A percentile compares a stretch with the other conserved stretches of the same genome.
These are phyloP conservation scores for Budorcas taxicolor DNA, from an alignment of 2,113 vertebrate species.

Conservation along the genomic window DNA sequence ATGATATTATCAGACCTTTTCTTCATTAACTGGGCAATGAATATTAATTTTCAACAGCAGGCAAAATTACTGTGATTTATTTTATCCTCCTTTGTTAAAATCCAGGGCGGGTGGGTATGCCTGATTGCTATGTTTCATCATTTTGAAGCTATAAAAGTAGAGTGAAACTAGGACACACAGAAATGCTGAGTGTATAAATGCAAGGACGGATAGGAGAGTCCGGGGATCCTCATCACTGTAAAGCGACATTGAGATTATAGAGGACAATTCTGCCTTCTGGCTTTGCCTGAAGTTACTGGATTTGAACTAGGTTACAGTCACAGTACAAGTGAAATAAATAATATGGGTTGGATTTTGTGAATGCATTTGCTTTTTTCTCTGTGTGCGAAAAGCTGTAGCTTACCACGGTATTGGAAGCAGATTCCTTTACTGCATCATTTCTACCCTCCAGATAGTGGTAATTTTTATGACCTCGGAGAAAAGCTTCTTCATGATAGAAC, in stretches of 20 bases:
- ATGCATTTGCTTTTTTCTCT: neutral
- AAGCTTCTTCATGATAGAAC: neutral
- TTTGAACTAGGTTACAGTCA: conserved; percentile 65
- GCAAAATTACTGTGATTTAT: conserved; percentile 16
- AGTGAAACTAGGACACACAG: conserved; percentile 60
- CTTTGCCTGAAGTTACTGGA: conserved; percentile 56
- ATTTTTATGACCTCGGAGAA: neutral
- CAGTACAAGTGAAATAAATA: conserved; percentile 48
- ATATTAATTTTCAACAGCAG: conserved; percentile 29
- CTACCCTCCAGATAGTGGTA: neutral
- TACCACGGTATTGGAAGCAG: neutral
- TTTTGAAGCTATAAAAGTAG: conserved; percentile 41
- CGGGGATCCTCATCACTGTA: neutral
- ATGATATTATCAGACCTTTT: conserved; percentile 7
- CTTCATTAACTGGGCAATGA: conserved; percentile 13
- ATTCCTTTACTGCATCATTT: neutral
- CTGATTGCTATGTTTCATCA: conserved; percentile 37
- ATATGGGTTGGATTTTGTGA: neutral
- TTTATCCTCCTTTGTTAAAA: conserved; percentile 9
- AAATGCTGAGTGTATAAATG: conserved; percentile 45
- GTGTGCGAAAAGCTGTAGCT: neutral
- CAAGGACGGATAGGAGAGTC: neutral
- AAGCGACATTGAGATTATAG: conserved; percentile 36
- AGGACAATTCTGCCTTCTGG: conserved; percentile 57
- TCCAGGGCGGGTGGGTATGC: neutral